Base-by-base conservation (phyloP, 2,888 invertebrate genomes). In the Marronus borbonicus region DNA sequence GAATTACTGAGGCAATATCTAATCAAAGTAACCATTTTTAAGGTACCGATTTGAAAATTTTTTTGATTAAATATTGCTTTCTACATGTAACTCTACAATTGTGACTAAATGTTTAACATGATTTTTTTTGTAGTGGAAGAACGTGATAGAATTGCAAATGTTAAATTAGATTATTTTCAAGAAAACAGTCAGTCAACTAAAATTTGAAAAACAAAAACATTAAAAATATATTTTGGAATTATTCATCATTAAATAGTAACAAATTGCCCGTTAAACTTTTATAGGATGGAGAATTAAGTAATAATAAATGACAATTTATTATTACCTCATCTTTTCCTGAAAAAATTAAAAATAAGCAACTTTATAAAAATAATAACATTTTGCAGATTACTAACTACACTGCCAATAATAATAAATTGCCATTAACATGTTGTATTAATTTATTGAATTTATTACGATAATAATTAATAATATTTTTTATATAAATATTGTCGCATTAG, bases 121-220 rank as follows among this genome's bases (percentile, higher is more conserved):
- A 49, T 36, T 36, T n/a, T 55, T 36, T 36, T n/a, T 58, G 44
- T 52, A 68, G 79, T 80, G 81, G 80, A 80, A 81, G 81, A 81
- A 79, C 80, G 78, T 81, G 81, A 81, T 81, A 78, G 75, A 81
- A 62, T 62, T 80, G 79, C 80, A 74, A 66, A 79, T 80, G 75
- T 81, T 28, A 28, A 17, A 81, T 76, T 80, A 74, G 50, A 68
- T 52, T 52, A 65, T 66, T 77, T 79, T 70, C 52, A n/a, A 24
- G 31, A 74, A 77, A 76, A 78, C 66, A 78, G 69, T 78, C 78
- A 78, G 78, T 78, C 76, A 52, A 17, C 64, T 64, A 77, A 36
- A 77, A 55, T 31, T 58, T 78, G 76, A 69, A 65, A 60, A 60
- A 4, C 7, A 10, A 62, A 20, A 62, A 62, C 24, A 58, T 60